Evolutionary conservation across 2,888 invertebrate species (phyloP), one percentile per base, ranked within the genome.

Genomic region (Automeris io): DNA sequence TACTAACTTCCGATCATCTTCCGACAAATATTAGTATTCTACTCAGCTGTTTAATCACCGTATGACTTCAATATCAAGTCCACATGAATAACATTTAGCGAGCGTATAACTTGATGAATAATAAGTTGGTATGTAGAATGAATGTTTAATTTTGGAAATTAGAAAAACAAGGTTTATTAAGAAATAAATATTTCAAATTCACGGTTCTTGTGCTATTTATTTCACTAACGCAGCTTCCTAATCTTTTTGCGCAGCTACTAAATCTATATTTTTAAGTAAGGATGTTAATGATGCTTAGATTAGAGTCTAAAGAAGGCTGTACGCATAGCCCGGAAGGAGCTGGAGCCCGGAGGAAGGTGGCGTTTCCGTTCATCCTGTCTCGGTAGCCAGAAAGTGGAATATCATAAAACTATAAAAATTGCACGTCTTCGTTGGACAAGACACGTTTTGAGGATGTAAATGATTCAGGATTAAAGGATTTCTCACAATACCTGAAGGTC

Each of bases 1-100:
- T 47, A 44, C 34, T 45, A 45, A 42, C 40, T 50, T 49, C 56
- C 49, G 49, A 49, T 57, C 50, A 46, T 58, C 54, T 51, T 53
- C 59, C 54, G 46, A 48, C 41, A 42, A 18, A n/a, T 16, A 55
- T 62, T 62, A 52, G 48, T 57, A 62, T 62, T 56, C 62, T 16
- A 38, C 26, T 42, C 49, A 29, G 2, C 37, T 42, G 18, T 46
- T 47, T 47, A 56, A 51, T 49, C 46, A 49, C 45, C 26, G 39
- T 38, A 43, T 42, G 33, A 42, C 37, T 55, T 51, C 55, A 54
- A 41, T 43, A 47, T 47, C 47, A 49, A 50, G 54, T 56, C 47
- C 54, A 49, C 51, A 54, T 51, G 49, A 55, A 51, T 51, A 47
- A 40, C 43, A 40, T 54, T 51, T 51, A 49, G 48, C 45, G 36